Evolutionary conservation across 2,888 invertebrate species (phyloP).

Genomic region (Rotaria magnacalcarata): DNA sequence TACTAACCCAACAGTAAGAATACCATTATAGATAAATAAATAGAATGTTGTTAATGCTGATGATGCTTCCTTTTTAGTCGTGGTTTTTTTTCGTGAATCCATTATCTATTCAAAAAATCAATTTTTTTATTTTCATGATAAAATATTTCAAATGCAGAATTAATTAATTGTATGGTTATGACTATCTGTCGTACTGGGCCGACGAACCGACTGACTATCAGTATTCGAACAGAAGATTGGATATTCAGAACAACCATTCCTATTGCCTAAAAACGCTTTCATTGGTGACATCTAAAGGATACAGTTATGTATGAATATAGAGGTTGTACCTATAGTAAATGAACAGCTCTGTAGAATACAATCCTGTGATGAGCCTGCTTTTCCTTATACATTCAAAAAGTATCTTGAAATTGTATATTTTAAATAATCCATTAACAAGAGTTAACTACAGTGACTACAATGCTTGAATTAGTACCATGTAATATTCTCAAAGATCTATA

Average conservation of each 20-base stretch:
- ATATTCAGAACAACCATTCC: neutral
- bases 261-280: neutral
- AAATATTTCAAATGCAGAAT: too few relatives aligned
- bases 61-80: neutral
- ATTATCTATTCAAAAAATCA: neutral
- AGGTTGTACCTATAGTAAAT: neutral
- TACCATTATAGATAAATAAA: conserved; percentile 69
- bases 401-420: too few relatives aligned
- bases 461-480: too few relatives aligned
- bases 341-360: too few relatives aligned
- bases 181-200: too few relatives aligned
- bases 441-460: too few relatives aligned
- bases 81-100: neutral
- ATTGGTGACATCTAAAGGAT: conserved; percentile 4
- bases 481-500: too few relatives aligned
- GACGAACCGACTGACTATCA: neutral
- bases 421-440: too few relatives aligned
- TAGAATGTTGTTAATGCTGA: conserved; percentile 58
- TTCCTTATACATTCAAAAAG: too few relatives aligned
- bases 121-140: too few relatives aligned
- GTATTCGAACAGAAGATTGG: neutral
- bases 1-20: conserved; percentile 71
- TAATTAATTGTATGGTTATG: too few relatives aligned
- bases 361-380: too few relatives aligned
- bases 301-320: neutral